These are phyloP conservation scores for Rhinolophus ferrumequinum DNA, from an alignment of 2,113 vertebrate genomes.

Conservation along the genomic window DNA sequence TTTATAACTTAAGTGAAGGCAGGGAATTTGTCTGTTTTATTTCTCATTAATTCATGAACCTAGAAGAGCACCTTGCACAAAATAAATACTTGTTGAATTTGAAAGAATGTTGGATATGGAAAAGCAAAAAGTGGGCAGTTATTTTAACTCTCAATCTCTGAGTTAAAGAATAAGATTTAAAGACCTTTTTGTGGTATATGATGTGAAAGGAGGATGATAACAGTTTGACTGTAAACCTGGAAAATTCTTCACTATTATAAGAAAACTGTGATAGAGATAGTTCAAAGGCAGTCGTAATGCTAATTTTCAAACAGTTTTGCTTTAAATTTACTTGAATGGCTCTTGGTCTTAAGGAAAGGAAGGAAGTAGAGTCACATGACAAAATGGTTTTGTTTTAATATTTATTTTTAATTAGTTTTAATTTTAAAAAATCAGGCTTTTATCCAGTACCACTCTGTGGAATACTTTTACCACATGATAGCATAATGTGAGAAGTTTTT, in stretches of 20 bases:
- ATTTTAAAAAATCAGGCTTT: neutral
- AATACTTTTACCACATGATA: neutral
- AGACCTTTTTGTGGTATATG: neutral
- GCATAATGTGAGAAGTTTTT: neutral
- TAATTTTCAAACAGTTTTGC: neutral
- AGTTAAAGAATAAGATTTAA: neutral
- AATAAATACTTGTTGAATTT: conserved; percentile 16
- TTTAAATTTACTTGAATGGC: neutral
- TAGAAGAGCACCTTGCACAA: neutral
- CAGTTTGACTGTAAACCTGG: neutral
- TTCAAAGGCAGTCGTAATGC: neutral
- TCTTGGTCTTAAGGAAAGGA: neutral
- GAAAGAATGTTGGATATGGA: neutral
- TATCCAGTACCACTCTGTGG: neutral
- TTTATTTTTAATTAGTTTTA: conserved; percentile 35
- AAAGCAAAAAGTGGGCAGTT: neutral
- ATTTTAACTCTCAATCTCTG: neutral
- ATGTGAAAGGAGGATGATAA: neutral
- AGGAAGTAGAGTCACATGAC: neutral
- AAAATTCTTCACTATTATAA: neutral
- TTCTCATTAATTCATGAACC: neutral
- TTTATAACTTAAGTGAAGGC: neutral
- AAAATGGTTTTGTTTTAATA: conserved; percentile 15
- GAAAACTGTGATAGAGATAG: neutral
- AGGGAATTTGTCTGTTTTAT: neutral